Evolutionary conservation across 2,888 invertebrate species (phyloP), one percentile per base, ranked within the genome.

Genomic region (Orthonevra nobilis): DNA sequence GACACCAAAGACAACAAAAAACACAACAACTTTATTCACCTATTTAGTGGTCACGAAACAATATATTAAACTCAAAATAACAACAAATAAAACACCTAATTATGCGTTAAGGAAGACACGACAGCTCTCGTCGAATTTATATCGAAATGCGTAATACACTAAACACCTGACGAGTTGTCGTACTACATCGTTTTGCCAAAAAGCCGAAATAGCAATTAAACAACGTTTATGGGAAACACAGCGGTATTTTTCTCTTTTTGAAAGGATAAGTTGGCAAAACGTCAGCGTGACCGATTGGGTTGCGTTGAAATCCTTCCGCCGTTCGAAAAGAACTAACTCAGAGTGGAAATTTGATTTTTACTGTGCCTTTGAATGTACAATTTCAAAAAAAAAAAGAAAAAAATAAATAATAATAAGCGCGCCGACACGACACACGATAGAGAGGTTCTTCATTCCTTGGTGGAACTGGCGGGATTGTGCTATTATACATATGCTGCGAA

Each of bases 271-370:
- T 64, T 36, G 28, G 34, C 52, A 61, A 73, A 73, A 40, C 46
- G 54, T 46, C 60, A 61, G 56, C 44, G 50, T 60, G 70, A 70
- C 52, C 68, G 52, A 42, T 70, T 77, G 52, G 82, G 81, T 84
- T 81, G 84, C 86, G 86, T 87, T 85, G 83, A 85, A 86, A 85
- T 87, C 87, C 87, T 87, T 87, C 86, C 86, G 85, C 85, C 84
- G 86, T 84, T 84, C 84, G 83, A 84, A 83, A 84, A 85, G 85
- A 85, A 87, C 87, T 87, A 83, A 87, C 84, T 84, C 83, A 84
- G 83, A 84, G 83, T 68, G 42, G 73, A 79, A 79, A 73, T 79
- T 73, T 79, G 79, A 79, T 79, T 79, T 79, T 79, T 63, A 61
- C 79, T 73, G 48, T 54, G 73, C 79, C 73, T 58, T 79, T 73